Evolutionary conservation across 2,113 vertebrate species (phyloP), one percentile per base, ranked within the genome.

Genomic region (Gavia stellata): DNA sequence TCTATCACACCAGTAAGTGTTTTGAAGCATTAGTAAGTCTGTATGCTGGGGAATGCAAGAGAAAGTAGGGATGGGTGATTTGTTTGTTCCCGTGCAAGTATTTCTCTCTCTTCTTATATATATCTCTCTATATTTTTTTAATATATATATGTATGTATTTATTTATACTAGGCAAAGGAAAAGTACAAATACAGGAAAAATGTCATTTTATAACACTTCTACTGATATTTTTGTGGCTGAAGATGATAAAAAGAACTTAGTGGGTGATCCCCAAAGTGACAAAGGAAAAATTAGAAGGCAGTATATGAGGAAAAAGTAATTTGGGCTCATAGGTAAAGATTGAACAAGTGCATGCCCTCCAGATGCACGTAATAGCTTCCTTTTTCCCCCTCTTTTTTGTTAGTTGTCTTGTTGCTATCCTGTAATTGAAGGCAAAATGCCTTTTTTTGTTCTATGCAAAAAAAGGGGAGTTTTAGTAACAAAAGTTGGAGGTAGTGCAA

Each of bases 151-250:
- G 29, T 71, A 7, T 52, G 23, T 34, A 11, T 59, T 63, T 91
- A 29, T 56, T 71, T 72, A 45, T 90, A 72, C 31, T 14, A 86
- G 34, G 40, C 28, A 59, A 85, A 92, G 44, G 38, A 75, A 56
- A 82, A 68, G 3, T 44, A 55, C n/a, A 86, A 85, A 68, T 61
- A 56, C 47, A 94, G 81, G 52, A 87, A 87, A 80, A 73, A 20
- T 3, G 5, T 84, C 2, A n/a, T 75, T 92, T 90, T 81, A 33
- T 95, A 96, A 92, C 40, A 55, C 44, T 75, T 95, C 70, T 85
- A 95, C 62, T 88, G 92, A 74, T 92, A 78, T 66, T 95, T 95
- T 90, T 93, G 62, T 94, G 47, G 42, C 86, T 89, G 44, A 91
- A 81, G 70, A 56, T 19, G 44, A 50, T 83, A 83, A 89, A 96